Percentiles rank a stretch among this genome's conserved stretches.
phyloP scores from a whole-genome alignment of 2,888 invertebrate genomes.

The Hydroisotoma schaefferi region DNA sequence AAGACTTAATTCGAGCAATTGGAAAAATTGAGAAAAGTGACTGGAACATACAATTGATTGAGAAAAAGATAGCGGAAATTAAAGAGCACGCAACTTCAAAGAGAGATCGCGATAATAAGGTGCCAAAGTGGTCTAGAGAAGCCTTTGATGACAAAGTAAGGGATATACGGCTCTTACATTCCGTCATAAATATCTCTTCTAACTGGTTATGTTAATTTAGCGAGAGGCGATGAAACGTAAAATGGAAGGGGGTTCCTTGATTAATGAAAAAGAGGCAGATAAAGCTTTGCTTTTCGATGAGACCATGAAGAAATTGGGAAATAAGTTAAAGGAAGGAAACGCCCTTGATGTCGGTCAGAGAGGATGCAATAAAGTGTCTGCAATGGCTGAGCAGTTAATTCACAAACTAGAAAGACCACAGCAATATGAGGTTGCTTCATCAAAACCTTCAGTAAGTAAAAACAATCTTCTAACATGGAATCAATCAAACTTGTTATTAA shows the following conservation, averaged over 20 bases:
- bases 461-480: too few species aligned
- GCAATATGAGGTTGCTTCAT: conserved; percentile 54
- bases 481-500: too few species aligned
- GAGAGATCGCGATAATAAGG: conserved; percentile 63
- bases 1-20: conserved; percentile 78
- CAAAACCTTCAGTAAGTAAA: conserved; percentile 54
- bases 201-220: conserved; percentile 50
- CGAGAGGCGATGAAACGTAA: conserved; percentile 67
- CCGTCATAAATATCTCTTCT: too few species aligned
- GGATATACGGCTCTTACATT: too few species aligned
- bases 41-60: conserved; percentile 87
- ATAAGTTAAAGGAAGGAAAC: conserved; percentile 73
- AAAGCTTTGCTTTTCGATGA: conserved; percentile 71
- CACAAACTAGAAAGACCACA: conserved; percentile 50
- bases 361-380: conserved; percentile 74
- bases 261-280: conserved; percentile 60
- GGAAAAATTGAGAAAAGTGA: conserved; percentile 82
- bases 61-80: conserved; percentile 79
- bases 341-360: conserved; percentile 62
- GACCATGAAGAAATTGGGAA: conserved; percentile 66
- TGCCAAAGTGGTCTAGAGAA: conserved; percentile 73
- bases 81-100: conserved; percentile 52
- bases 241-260: conserved; percentile 53
- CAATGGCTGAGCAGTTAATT: conserved; percentile 69
- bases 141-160: conserved; percentile 13